Evolutionary conservation across 2,113 vertebrate species (phyloP).

Genomic region (Melanerpes formicivorus): DNA sequence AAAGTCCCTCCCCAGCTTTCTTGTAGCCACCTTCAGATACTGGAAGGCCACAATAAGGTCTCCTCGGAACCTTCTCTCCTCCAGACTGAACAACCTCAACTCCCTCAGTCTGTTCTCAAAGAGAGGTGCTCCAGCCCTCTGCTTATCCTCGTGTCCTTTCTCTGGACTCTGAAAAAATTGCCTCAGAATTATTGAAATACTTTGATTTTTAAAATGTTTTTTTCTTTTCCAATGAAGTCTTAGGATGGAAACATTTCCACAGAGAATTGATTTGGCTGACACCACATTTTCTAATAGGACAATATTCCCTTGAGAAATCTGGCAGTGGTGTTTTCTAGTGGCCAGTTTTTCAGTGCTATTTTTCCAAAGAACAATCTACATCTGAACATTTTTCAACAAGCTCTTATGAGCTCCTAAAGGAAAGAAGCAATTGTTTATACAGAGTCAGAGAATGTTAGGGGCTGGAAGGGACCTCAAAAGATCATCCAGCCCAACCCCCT

Average conservation of each 20-base stretch:
- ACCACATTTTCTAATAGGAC: constrained; percentile 12
- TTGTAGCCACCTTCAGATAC: too few relatives aligned
- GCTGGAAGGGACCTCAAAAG: too few relatives aligned
- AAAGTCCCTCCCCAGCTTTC: too few relatives aligned
- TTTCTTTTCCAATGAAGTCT: not conserved
- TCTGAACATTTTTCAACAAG: constrained; percentile 6
- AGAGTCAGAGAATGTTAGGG: too few relatives aligned
- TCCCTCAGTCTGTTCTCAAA: too few relatives aligned
- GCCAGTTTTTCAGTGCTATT: constrained; percentile 47
- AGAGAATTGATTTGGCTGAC: not conserved
- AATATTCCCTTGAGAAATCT: constrained; percentile 21
- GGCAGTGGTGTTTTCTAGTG: constrained; percentile 21
- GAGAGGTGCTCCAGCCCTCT: too few relatives aligned
- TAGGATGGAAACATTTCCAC: not conserved
- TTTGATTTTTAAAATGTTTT: not conserved
- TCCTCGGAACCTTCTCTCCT: too few relatives aligned
- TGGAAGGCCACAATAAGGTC: too few relatives aligned
- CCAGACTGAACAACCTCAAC: too few relatives aligned
- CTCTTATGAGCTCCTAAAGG: constrained; percentile 18
- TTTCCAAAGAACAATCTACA: constrained; percentile 20
- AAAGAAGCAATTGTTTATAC: not conserved
- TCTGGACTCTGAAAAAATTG: not conserved
- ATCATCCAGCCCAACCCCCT: too few relatives aligned
- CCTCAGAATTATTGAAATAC: not conserved
- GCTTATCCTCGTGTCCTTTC: too few relatives aligned